phyloP scores from a whole-genome alignment of 2,113 vertebrate species.

The Vulpes ferrilata region DNA sequence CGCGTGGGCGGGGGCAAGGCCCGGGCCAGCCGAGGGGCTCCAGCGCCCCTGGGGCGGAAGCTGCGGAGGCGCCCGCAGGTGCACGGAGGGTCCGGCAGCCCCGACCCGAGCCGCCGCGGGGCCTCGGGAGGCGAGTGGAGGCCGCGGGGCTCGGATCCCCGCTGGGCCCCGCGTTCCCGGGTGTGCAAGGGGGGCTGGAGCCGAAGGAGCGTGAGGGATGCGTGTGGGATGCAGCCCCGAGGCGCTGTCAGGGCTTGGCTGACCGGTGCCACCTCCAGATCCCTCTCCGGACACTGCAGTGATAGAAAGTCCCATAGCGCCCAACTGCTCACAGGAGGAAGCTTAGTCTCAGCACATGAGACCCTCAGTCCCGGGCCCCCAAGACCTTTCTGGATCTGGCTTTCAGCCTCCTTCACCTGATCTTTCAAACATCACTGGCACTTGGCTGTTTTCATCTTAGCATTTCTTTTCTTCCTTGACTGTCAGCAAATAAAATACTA shows the following conservation, averaged over 20 bases:
- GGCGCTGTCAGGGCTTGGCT: background rate
- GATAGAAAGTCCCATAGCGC: rapidly evolving
- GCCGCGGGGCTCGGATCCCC: too few relatives aligned
- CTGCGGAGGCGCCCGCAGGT: too few relatives aligned
- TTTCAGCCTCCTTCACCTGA: background rate
- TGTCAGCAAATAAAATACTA: background rate
- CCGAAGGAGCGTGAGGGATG: too few relatives aligned
- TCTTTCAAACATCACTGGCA: background rate
- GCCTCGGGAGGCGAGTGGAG: too few relatives aligned
- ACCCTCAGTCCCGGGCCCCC: background rate
- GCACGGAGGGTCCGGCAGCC: too few relatives aligned
- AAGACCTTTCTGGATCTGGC: background rate
- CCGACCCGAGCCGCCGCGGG: too few relatives aligned
- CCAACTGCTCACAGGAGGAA: background rate
- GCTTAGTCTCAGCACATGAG: background rate
- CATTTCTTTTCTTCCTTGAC: background rate
- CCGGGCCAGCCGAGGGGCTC: too few relatives aligned
- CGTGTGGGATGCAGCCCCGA: background rate
- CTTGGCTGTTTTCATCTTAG: background rate
- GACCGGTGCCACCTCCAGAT: background rate
- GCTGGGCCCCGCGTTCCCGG: too few relatives aligned
- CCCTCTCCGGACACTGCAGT: rapidly evolving
- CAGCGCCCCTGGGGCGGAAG: too few relatives aligned
- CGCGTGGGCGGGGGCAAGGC: too few relatives aligned
- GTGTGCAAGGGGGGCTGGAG: too few relatives aligned